Conservation (phyloP, 2,113 vertebrate species). For the Vulpes ferrilata region DNA sequence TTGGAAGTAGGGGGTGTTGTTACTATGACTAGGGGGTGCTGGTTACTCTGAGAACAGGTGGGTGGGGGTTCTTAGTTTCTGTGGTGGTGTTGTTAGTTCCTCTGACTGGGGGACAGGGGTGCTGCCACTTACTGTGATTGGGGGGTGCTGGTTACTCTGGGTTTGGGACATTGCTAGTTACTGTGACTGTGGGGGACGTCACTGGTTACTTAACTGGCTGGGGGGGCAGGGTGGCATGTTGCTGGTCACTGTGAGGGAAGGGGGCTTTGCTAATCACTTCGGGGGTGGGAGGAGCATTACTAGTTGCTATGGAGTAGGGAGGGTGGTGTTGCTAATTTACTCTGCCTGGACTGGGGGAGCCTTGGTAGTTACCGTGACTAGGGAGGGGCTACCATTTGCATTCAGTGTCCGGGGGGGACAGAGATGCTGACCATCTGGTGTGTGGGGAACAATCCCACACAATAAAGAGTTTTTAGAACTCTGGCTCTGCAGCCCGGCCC, state of each 20-base stretch:
- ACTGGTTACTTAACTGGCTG: not conserved
- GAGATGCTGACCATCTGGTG: not conserved
- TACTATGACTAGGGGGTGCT: not conserved
- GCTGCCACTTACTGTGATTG: not conserved
- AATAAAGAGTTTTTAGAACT: too few relatives aligned
- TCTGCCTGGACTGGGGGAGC: too few relatives aligned
- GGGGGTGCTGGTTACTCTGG: not conserved
- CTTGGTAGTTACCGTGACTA: too few relatives aligned
- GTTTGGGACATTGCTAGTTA: not conserved
- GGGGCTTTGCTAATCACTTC: not conserved
- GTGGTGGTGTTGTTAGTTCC: not conserved
- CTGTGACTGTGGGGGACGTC: too few relatives aligned
- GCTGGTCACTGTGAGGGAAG: not conserved
- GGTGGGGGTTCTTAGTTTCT: not conserved
- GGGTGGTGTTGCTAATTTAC: not conserved
- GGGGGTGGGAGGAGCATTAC: not conserved
- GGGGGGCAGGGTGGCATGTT: not conserved
- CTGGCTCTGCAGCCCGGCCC: too few relatives aligned
- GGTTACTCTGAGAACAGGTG: not conserved
- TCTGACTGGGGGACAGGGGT: not conserved
- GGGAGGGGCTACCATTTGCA: not conserved
- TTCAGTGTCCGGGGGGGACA: not conserved
- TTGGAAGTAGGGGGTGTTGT: not conserved
- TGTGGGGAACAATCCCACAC: not conserved
- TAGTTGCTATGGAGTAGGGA: rapidly evolving